Base-by-base conservation (phyloP, 2,888 invertebrate species). In the Leptinotarsa juncta region DNA sequence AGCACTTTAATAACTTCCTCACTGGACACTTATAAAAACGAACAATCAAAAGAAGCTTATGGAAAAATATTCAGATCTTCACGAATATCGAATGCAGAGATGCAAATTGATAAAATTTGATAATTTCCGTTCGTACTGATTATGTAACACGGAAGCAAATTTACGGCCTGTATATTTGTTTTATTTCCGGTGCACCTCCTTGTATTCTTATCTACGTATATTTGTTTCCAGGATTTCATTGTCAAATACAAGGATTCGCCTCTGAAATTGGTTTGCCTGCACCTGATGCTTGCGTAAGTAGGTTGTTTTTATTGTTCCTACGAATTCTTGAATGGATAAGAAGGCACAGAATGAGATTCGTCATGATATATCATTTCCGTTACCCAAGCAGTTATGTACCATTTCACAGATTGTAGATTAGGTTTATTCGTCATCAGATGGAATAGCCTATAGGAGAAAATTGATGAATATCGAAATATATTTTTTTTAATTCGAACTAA, bases 201-300 rank as follows among this genome's bases (percentile, higher is more conserved):
- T 53, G 10, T 57, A 15, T 57, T 23, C 57, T 57, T 20, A 57
- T 57, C 23, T 23, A 57, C 23, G 26, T 62, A 42, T 32, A 32
- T 62, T 62, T 62, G 62, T 62, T 62, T 62, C n/a, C 62, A 62
- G 62, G 62, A 62, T 32, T 7, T n/a, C 62, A 42, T 62, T 62
- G 62, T 62, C 16, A 62, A 42, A 42, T n/a, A 42, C 62, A 62
- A 42, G 32, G n/a, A 62, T 42, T 42, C 42, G 14, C n/a, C n/a
- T 42, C 62, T n/a, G 62, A 42, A 62, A 42, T 62, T 62, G n/a
- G 62, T 62, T 62, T 62, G 62, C 62, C 62, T 62, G 62, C 32
- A 62, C 62, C 42, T 42, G 62, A 62, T 42, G 26, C 32, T 62
- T 62, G 62, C 62, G 62, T 62, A 42, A 32, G 62, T 62, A 62